Evolutionary conservation across 2,113 vertebrate species (phyloP), one percentile per base, ranked within the genome.

Genomic region (Pachyramphus minor): DNA sequence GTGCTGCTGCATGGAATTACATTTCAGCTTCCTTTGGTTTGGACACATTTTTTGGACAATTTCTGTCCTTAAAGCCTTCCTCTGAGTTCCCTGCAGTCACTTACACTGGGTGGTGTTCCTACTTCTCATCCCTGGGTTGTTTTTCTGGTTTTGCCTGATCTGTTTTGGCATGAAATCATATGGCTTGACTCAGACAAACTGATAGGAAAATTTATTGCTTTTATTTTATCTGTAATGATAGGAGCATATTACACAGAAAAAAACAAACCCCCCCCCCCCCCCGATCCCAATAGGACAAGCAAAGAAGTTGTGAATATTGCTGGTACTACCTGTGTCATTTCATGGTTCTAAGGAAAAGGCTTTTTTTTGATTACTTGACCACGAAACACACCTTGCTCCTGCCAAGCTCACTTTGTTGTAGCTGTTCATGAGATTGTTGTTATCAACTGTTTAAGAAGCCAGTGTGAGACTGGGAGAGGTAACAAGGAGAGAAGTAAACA

Each of bases 71-170:
- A 47, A 67, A 78, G 60, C 12, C 56, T 87, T 75, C 28, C 56
- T 74, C 15, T 1, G 8, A 52, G 67, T 42, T 87, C 84, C 87
- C 37, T 76, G 58, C 41, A 27, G 37, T 83, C 62, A 37, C 53
- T 87, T 58, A 24, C 28, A 2, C 12, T 52, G 75, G 63, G 23
- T 72, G 67, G 35, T 60, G 50, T 47, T 90, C 14, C 2, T 82
- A 0, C 50, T 86, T 53, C 56, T 84, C 76, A 66, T 35, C 75
- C 35, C 45, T 44, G 2, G 7, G 58, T 21, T 88, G 49, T 72
- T 94, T 56, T 69, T 66, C 14, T 86, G 89, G 3, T 92, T 93
- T 86, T 92, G 72, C 93, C 59, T 86, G 76, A 77, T 95, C 62
- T 75, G 49, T 83, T 95, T 96, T 92, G 93, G 83, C 71, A 49